phyloP scores from a whole-genome alignment of 2,113 vertebrate species.

The Brachirus orientalis region DNA sequence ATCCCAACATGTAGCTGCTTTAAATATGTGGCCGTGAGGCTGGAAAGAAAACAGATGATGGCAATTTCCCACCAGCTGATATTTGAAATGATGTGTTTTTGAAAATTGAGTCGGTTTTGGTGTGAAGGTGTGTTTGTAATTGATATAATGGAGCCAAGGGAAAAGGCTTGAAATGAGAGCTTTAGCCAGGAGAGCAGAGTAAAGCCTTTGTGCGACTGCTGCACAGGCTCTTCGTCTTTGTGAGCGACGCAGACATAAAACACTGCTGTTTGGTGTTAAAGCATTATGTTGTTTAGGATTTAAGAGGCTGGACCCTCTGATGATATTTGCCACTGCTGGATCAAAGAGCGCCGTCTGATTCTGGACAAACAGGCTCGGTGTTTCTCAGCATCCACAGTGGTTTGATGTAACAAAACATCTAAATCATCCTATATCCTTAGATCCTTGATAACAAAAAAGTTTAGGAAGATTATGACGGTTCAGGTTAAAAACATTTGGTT shows the following conservation, averaged over 20 bases:
- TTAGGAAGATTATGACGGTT: too few relatives aligned
- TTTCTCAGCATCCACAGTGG: slow-evolving; percentile 19
- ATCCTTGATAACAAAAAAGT: too few relatives aligned
- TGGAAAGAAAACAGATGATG: slow-evolving; percentile 24
- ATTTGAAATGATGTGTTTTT: slow-evolving; percentile 62
- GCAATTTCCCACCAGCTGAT: slow-evolving; percentile 42
- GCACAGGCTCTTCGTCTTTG: slow-evolving; percentile 47
- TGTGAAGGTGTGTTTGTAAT: slow-evolving; percentile 69
- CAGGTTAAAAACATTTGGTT: too few relatives aligned
- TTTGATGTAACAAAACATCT: slow-evolving; percentile 23
- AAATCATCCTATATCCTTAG: too few relatives aligned
- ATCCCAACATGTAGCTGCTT: slow-evolving; percentile 18
- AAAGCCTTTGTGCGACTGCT: slow-evolving; percentile 58
- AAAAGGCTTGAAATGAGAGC: slow-evolving; percentile 60
- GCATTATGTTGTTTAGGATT: slow-evolving; percentile 54
- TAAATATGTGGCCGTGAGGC: slow-evolving; percentile 31
- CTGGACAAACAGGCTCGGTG: slow-evolving; percentile 29
- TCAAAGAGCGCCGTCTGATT: slow-evolving; percentile 54
- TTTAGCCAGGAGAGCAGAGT: slow-evolving; percentile 27
- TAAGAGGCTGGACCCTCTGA: slow-evolving; percentile 43
- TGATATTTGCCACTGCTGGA: slow-evolving; percentile 34
- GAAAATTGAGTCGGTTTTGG: slow-evolving; percentile 55
- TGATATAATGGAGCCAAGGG: slow-evolving; percentile 57
- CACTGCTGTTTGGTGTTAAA: slow-evolving; percentile 28
- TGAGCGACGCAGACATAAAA: slow-evolving; percentile 35